Base-by-base conservation (phyloP, 2,888 invertebrate species). In the Branchellion lobata region DNA sequence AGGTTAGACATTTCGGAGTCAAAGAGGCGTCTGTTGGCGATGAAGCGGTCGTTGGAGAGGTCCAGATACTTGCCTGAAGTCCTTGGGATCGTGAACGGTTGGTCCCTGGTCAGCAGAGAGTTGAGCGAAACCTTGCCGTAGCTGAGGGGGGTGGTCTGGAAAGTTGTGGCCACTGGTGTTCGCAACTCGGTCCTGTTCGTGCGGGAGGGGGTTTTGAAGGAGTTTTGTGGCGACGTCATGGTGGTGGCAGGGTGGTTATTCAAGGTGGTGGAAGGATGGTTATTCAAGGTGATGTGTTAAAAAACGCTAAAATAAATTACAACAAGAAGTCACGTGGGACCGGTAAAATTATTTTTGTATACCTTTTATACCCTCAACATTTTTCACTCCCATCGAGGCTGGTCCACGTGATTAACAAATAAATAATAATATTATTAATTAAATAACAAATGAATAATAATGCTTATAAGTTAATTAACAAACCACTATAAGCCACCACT, bases 31-130 rank as follows among this genome's bases (percentile, higher is more conserved):
- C 75, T 47, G 53, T 75, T 75, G 0, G 53, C 51, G 14, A 75
- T 75, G 53, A 75, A 75, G n/a, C 75, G 47, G 53, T 75, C 75
- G 14, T 27, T 75, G 14, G 51, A 21, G 0, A 29, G 33, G 36
- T 21, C 18, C 2, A 53, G 11, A 1, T 75, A 24, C 5, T 51
- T 53, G n/a, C 33, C 33, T 47, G 3, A 24, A 33, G 51, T 27
- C 18, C 14, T 47, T 29, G 33, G 27, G 14, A 11, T 27, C 27
- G 1, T 24, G 3, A 47, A 31, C 5, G 75, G 27, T n/a, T 21
- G n/a, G 21, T 31, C 24, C 29, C 24, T 51, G 24, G 21, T 27
- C 27, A 31, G 14, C 1, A 31, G 21, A 31, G 27, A 27, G 11
- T 14, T 69, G 33, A 18, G 5, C 33, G 33, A 33, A 40, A 47